Conservation (phyloP, 2,888 invertebrate genomes). For the Acrobasis consociella region DNA sequence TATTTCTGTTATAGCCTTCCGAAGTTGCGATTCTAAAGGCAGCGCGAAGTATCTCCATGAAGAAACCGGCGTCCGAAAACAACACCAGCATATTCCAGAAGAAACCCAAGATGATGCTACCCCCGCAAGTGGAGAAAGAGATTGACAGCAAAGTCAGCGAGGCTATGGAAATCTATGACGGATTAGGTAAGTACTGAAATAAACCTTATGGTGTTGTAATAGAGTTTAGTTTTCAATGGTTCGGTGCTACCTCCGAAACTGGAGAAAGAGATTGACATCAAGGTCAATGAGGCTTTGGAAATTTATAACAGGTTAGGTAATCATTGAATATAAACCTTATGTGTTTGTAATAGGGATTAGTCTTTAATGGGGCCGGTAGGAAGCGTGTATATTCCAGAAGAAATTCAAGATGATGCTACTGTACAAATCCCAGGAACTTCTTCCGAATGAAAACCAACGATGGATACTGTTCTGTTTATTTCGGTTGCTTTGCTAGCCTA, state of each 20-base stretch:
- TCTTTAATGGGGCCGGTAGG: too few relatives aligned
- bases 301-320: conserved; percentile 72
- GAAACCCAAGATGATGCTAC: conserved; percentile 4
- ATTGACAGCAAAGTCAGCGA: conserved; percentile 33
- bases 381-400: too few relatives aligned
- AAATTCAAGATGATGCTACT: too few relatives aligned
- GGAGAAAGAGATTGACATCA: conserved; percentile 33
- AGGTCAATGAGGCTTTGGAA: conserved; percentile 39
- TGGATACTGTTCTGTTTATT: too few relatives aligned
- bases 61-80: conserved; percentile 27
- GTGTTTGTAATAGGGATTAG: too few relatives aligned
- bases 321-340: neutral
- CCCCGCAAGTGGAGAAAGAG: conserved; percentile 26
- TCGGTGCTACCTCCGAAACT: conserved; percentile 15
- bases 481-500: too few relatives aligned
- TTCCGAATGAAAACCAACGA: too few relatives aligned
- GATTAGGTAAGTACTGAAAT: conserved; percentile 44
- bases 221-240: too few relatives aligned
- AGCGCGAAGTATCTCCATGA: conserved; percentile 41
- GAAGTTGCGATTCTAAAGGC: conserved; percentile 55
- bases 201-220: too few relatives aligned
- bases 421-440: too few relatives aligned
- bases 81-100: conserved; percentile 24
- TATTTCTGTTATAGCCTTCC: conserved; percentile 59
- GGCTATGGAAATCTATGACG: conserved; percentile 68